Percentiles rank a stretch among this genome's conserved stretches.
These are phyloP conservation scores for Orius insidiosus DNA, from an alignment of 1,140 invertebrate species.

Conservation along the genomic window DNA sequence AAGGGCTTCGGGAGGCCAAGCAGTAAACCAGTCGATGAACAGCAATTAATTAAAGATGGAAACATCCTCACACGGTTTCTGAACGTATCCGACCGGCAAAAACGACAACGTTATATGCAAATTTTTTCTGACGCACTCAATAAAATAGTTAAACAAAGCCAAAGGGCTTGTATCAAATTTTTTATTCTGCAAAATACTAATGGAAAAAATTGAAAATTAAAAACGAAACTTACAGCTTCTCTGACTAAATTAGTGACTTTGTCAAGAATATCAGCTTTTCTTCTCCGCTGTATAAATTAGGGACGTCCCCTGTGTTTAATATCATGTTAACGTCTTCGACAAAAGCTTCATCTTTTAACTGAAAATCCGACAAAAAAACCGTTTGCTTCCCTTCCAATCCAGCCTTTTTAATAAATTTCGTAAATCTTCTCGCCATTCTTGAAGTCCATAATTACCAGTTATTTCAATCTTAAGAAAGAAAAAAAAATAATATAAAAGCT, in stretches of 20 bases:
- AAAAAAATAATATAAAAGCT: slow-evolving; percentile 8
- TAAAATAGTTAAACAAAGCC: slow-evolving; percentile 72
- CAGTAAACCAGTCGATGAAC: slow-evolving; percentile 84
- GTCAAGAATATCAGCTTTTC: slow-evolving; percentile 82
- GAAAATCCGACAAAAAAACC: slow-evolving; percentile 72
- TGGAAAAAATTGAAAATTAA: neutral
- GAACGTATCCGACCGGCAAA: slow-evolving; percentile 81
- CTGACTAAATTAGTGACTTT: slow-evolving; percentile 62
- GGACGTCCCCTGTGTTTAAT: slow-evolving; percentile 80
- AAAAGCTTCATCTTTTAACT: slow-evolving; percentile 73
- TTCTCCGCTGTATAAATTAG: slow-evolving; percentile 75
- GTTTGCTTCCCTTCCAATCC: slow-evolving; percentile 68
- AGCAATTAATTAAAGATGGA: slow-evolving; percentile 86
- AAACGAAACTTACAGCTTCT: slow-evolving; percentile 31
- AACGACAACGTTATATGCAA: slow-evolving; percentile 76
- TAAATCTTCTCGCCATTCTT: slow-evolving; percentile 80
- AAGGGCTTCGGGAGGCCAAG: slow-evolving; percentile 85
- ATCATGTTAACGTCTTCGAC: slow-evolving; percentile 89
- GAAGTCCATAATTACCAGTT: slow-evolving; percentile 53
- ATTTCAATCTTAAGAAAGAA: slow-evolving; percentile 67
- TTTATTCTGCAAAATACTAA: slow-evolving; percentile 38
- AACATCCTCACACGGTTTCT: slow-evolving; percentile 74
- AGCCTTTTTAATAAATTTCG: slow-evolving; percentile 59
- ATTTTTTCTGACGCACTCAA: slow-evolving; percentile 65
- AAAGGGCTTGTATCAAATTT: slow-evolving; percentile 66